phyloP scores from a whole-genome alignment of 2,797 vertebrate species.

The Champsocephalus esox region DNA sequence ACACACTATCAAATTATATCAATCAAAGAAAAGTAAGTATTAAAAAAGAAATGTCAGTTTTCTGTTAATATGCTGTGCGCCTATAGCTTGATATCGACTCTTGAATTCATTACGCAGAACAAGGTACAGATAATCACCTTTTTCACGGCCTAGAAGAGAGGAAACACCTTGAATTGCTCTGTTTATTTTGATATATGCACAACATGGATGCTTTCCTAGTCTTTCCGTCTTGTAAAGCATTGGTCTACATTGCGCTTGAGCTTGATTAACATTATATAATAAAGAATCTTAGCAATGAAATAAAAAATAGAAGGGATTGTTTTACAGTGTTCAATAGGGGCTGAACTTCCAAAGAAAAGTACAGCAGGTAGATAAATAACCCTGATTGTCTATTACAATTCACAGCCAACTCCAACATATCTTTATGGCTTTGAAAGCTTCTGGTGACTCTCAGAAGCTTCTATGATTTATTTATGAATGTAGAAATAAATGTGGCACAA shows the following conservation, averaged over 20 bases:
- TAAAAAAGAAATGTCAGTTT: slow-evolving; percentile 18
- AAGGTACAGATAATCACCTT: slow-evolving; percentile 44
- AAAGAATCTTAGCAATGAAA: not conserved
- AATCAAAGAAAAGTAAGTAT: slow-evolving; percentile 1
- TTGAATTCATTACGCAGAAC: slow-evolving; percentile 41
- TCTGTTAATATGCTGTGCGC: slow-evolving; percentile 2
- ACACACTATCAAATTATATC: slow-evolving; percentile 20
- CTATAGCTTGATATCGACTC: slow-evolving; percentile 33
- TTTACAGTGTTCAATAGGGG: slow-evolving; percentile 28
- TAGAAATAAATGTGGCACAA: slow-evolving; percentile 15
- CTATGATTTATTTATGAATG: slow-evolving; percentile 32
- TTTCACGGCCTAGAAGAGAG: slow-evolving; percentile 10
- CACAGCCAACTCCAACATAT: slow-evolving; percentile 36
- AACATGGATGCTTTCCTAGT: slow-evolving; percentile 5
- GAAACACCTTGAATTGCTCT: too few relatives aligned
- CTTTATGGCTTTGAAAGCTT: slow-evolving; percentile 42
- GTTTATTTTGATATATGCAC: not conserved
- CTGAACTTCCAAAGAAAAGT: not conserved
- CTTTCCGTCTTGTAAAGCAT: slow-evolving; percentile 13
- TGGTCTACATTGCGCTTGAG: slow-evolving; percentile 13
- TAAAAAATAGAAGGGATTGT: slow-evolving; percentile 1
- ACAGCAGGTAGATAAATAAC: slow-evolving; percentile 11
- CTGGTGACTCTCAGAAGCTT: slow-evolving; percentile 30
- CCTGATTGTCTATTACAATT: slow-evolving; percentile 41
- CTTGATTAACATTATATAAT: not conserved